These are phyloP conservation scores for Salvator merianae DNA, from an alignment of 2,113 vertebrate species.

Conservation along the genomic window DNA sequence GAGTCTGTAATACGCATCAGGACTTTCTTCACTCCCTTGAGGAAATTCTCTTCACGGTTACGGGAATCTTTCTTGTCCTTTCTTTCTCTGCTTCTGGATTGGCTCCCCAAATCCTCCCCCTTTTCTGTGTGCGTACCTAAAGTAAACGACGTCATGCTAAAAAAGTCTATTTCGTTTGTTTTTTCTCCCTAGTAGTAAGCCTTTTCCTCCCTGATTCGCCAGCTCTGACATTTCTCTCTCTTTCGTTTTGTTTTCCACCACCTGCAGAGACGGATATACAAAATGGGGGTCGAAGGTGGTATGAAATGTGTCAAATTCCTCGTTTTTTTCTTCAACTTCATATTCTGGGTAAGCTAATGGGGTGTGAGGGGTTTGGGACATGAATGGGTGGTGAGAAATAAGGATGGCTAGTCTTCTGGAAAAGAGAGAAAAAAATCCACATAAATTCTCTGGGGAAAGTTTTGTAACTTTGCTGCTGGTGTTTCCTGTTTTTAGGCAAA, in stretches of 20 bases:
- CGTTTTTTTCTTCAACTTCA: constrained; percentile 85
- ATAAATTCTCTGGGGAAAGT: background rate
- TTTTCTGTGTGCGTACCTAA: background rate
- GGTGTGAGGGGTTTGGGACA: background rate
- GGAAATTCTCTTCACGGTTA: too few species aligned
- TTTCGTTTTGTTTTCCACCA: background rate
- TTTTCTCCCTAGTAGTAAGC: background rate
- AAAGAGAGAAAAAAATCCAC: background rate
- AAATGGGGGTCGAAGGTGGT: constrained; percentile 85
- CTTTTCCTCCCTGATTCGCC: background rate
- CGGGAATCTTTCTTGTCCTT: too few species aligned
- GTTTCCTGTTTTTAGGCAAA: background rate
- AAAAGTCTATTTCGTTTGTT: background rate
- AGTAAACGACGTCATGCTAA: background rate
- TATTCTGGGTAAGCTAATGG: constrained; percentile 85
- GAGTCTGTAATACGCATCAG: too few species aligned
- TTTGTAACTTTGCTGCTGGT: background rate
- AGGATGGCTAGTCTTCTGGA: too few species aligned
- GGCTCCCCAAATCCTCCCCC: too few species aligned
- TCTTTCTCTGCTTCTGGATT: too few species aligned
- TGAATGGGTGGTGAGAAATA: background rate
- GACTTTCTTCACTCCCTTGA: too few species aligned
- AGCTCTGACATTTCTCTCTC: background rate
- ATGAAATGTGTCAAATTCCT: constrained; percentile 86
- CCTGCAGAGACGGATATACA: constrained; percentile 40